A percentile compares a stretch with the other conserved stretches of the same genome.
Evolutionary conservation across 2,113 vertebrate genomes (phyloP).

Genomic region (Noturus placidus): DNA sequence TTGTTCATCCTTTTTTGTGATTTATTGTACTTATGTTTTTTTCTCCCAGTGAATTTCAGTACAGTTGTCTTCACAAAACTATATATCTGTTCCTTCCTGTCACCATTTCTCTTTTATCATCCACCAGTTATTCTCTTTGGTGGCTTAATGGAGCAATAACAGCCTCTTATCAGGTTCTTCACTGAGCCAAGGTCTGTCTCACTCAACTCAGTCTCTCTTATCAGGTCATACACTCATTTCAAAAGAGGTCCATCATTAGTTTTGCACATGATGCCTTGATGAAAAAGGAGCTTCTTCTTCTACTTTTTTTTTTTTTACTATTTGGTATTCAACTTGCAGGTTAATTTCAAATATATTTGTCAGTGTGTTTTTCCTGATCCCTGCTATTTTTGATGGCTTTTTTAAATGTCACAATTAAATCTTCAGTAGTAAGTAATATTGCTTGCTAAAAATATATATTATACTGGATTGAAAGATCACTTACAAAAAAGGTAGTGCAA

Average conservation of each 20-base stretch:
- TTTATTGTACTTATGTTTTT: not conserved
- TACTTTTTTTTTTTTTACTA: not conserved
- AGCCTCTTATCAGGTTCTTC: conserved; percentile 24
- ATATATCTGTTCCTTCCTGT: conserved; percentile 27
- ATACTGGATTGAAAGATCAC: not conserved
- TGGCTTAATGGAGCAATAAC: conserved; percentile 6
- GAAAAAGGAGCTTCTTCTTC: not conserved
- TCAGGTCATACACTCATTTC: not conserved
- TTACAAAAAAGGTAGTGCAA: not conserved
- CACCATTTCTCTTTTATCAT: conserved; percentile 27
- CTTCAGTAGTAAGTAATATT: not conserved
- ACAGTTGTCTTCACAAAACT: conserved; percentile 17
- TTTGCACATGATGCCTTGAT: not conserved
- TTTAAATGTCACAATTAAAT: not conserved
- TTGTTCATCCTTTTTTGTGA: not conserved
- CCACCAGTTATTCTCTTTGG: conserved; percentile 4
- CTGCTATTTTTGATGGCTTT: not conserved
- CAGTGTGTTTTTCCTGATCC: not conserved
- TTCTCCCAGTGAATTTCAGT: conserved; percentile 43
- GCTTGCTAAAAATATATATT: not conserved
- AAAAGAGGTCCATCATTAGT: not conserved
- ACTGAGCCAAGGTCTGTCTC: not conserved
- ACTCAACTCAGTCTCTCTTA: not conserved
- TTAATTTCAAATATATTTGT: not conserved
- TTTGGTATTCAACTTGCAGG: conserved; percentile 1